Evolutionary conservation across 2,888 invertebrate genomes (phyloP).

Genomic region (Catocala sponsa): DNA sequence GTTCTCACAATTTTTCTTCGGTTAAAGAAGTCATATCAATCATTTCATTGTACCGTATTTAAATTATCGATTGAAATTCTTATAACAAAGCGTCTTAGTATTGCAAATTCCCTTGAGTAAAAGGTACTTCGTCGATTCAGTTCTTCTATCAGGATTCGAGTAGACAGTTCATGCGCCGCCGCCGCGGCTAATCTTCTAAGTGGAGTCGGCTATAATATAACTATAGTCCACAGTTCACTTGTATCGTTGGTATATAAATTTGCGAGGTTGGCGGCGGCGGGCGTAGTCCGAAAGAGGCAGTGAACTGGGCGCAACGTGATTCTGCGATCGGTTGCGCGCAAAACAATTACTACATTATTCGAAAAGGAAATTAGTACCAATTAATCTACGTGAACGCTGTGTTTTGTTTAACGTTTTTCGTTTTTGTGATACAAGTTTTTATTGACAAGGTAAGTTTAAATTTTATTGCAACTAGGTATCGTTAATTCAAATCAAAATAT

Average conservation of each 20-base stretch:
- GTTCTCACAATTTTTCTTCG: no score
- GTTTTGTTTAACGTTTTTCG: slow-evolving; percentile 45
- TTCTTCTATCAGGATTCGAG: slow-evolving; percentile 59
- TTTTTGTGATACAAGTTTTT: slow-evolving; percentile 45
- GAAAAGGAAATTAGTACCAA: slow-evolving; percentile 29
- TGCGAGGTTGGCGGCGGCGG: slow-evolving; percentile 67
- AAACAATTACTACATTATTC: slow-evolving; percentile 32
- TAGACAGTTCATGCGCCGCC: slow-evolving; percentile 71
- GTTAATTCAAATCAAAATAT: no score
- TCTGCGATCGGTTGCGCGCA: slow-evolving; percentile 38
- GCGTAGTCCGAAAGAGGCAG: slow-evolving; percentile 70
- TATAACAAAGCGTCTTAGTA: background rate
- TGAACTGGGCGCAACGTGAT: slow-evolving; percentile 57
- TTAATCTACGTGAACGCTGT: slow-evolving; percentile 46
- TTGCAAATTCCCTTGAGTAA: slow-evolving; percentile 19
- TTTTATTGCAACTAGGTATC: no score
- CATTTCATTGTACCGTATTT: no score
- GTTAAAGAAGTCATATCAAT: no score
- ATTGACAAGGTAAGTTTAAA: slow-evolving; percentile 37
- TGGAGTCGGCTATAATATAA: slow-evolving; percentile 56
- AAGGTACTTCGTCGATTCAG: slow-evolving; percentile 31
- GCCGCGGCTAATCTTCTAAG: slow-evolving; percentile 73
- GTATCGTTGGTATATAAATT: slow-evolving; percentile 74
- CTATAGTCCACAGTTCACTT: slow-evolving; percentile 61
- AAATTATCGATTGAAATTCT: no score